phyloP scores from a whole-genome alignment of 2,888 invertebrate genomes.

The Julus scanicus region DNA sequence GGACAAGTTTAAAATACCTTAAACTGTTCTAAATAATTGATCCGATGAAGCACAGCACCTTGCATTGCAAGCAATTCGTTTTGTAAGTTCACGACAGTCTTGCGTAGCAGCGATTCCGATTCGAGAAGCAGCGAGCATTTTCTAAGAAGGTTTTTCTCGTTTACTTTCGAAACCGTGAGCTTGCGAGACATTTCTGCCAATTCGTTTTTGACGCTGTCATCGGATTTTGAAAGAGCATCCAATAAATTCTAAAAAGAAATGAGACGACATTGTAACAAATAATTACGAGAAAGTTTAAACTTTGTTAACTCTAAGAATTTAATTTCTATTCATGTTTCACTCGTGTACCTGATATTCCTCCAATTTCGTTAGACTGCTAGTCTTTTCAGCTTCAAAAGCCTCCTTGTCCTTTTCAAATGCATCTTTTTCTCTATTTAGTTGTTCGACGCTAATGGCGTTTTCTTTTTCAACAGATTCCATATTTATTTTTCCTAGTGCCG shows the following conservation, averaged over 20 bases:
- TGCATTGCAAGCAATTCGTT: conserved; percentile 57
- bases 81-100: conserved; percentile 58
- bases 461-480: background rate
- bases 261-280: background rate
- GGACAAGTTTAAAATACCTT: conserved; percentile 47
- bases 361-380: background rate
- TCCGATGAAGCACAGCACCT: conserved; percentile 32
- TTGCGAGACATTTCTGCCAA: conserved; percentile 53
- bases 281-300: background rate
- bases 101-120: conserved; percentile 44
- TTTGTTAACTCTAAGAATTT: background rate
- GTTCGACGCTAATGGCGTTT: background rate
- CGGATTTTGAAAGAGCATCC: background rate
- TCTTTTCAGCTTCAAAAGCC: conserved; percentile 19
- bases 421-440: background rate
- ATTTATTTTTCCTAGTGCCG: background rate
- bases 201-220: conserved; percentile 49
- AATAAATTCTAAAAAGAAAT: conserved; percentile 44
- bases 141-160: conserved; percentile 50
- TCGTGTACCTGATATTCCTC: conserved; percentile 38
- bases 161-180: conserved; percentile 51
- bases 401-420: conserved; percentile 6
- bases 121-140: conserved; percentile 54
- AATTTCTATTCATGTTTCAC: conserved; percentile 2
- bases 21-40: conserved; percentile 53